Conservation (phyloP, 2,888 invertebrate species). For the Oxytorus armatus region DNA sequence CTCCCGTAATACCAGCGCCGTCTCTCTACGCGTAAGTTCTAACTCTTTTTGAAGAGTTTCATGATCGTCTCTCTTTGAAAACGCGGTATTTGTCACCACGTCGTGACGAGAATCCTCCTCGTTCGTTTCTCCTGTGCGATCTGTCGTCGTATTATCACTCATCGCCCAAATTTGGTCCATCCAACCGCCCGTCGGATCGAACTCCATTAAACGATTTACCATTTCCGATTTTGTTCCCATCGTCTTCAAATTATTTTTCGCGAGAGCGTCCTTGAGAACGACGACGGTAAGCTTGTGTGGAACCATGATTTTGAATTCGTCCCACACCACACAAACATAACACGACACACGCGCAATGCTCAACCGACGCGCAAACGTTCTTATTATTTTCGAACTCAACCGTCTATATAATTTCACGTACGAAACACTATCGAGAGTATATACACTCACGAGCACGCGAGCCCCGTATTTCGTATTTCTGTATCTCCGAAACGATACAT, state of each 20-base stretch:
- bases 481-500: too few relatives aligned
- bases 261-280: constrained; percentile 7
- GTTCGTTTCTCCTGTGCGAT: background rate
- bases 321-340: background rate
- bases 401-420: background rate
- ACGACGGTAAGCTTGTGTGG: background rate
- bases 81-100: background rate
- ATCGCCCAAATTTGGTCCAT: background rate
- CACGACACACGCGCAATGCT: background rate
- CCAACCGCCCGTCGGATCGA: constrained; percentile 9
- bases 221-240: constrained; percentile 20
- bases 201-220: constrained; percentile 2
- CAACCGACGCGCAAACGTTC: background rate
- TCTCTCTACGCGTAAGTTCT: constrained; percentile 7
- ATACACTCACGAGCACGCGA: too few relatives aligned
- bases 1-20: constrained; percentile 3
- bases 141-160: background rate
- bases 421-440: background rate
- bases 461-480: too few relatives aligned
- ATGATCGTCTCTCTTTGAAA: background rate
- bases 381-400: background rate
- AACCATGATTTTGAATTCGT: background rate
- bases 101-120: background rate
- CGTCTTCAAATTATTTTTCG: constrained; percentile 29
- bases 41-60: constrained; percentile 7